These are phyloP conservation scores for Taenioides sp. DNA, from an alignment of 2,797 vertebrate genomes.

Conservation along the genomic window DNA sequence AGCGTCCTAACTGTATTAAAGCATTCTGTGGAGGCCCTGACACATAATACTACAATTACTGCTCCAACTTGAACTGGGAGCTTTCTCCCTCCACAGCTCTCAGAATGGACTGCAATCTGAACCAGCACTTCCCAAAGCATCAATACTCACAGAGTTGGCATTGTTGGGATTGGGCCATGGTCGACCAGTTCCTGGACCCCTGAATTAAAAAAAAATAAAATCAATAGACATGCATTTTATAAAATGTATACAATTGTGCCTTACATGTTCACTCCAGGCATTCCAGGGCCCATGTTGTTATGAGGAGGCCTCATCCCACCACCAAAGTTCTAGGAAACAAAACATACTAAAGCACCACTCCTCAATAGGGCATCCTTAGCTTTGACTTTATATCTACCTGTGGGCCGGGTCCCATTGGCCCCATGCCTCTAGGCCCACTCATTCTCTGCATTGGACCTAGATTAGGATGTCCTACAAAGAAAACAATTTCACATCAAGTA, in stretches of 20 bases:
- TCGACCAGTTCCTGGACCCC: constrained; percentile 94
- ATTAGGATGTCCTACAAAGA: constrained; percentile 84
- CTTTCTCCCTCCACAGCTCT: constrained; percentile 38
- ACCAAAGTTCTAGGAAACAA: constrained; percentile 85
- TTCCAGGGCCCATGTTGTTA: constrained; percentile 95
- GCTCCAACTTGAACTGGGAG: constrained; percentile 42
- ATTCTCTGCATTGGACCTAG: constrained; percentile 98
- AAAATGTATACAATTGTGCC: constrained; percentile 34
- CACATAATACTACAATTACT: constrained; percentile 73
- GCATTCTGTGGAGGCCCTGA: constrained; percentile 62
- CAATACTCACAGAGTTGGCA: constrained; percentile 93
- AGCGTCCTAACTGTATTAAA: constrained; percentile 62
- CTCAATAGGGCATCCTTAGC: background rate
- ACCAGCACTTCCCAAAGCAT: constrained; percentile 31
- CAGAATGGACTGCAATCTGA: constrained; percentile 50
- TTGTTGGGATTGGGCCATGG: constrained; percentile 98
- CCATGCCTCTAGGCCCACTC: constrained; percentile 97
- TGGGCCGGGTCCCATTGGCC: constrained; percentile 94
- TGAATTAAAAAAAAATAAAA: constrained; percentile 50
- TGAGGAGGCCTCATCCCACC: constrained; percentile 99
- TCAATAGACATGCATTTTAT: constrained; percentile 10
- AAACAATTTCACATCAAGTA: background rate
- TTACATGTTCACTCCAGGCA: constrained; percentile 99
- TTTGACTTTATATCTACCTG: constrained; percentile 78
- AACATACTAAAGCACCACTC: background rate